Base-by-base conservation (phyloP, 1,140 invertebrate genomes). In the Drosophila nannoptera region DNA sequence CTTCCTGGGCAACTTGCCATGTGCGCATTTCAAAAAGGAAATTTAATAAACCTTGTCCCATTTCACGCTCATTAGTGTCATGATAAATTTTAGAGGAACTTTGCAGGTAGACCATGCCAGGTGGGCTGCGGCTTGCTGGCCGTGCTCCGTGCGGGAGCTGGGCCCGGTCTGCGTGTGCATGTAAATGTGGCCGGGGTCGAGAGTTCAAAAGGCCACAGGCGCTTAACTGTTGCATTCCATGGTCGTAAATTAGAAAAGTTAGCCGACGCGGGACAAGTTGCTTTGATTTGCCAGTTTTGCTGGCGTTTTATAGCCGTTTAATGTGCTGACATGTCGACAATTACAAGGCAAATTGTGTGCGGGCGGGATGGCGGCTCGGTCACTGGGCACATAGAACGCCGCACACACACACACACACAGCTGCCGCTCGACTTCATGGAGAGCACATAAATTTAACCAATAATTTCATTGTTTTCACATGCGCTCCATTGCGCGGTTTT, bases 1-100 rank as follows among this genome's bases (percentile, higher is more conserved):
- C 56, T 60, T 68, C 8, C 32, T 67, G 55, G 46, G 40, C 65
- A 36, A 53, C 75, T 60, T 59, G 66, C 64, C 73, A 73, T 84
- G 80, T 83, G 80, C 62, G 71, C 80, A 77, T 83, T 86, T 84
- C 70, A 80, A 80, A 83, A 86, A 83, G 80, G 81, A 83, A 83
- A 83, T 83, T 83, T 83, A 83, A 83, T 83, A 83, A 83, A 80
- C 76, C 81, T 83, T 83, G 80, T 86, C 81, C 80, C 61, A 83
- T 83, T 83, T 83, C 76, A 80, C 80, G 80, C 76, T 83, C 80
- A 83, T 83, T 83, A 83, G 80, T 83, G 81, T 83, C 80, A 83
- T 84, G 80, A 83, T 83, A 83, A 83, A 83, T 83, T 76, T 78
- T 60, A 48, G 58, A 68, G 60, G 69, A 70, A 66, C 59, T 56